Evolutionary conservation across 2,888 invertebrate genomes (phyloP).

Genomic region (Blera fallax): DNA sequence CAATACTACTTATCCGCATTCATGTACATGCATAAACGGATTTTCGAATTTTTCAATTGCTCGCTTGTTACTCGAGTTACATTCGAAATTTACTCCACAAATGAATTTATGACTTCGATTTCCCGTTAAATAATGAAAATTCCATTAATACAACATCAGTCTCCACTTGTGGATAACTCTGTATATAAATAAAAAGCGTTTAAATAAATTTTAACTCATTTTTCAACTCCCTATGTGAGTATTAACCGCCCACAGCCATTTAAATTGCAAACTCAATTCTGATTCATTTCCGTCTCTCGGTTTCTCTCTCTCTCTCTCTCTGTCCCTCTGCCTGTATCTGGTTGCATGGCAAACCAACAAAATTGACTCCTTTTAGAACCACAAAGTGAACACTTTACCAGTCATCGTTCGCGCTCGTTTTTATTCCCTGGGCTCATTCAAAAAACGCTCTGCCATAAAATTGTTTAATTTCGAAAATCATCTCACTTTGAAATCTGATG

Average conservation of each 20-base stretch:
- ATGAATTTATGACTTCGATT: constrained; percentile 14
- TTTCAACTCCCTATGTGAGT: neutral
- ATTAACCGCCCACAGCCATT: neutral
- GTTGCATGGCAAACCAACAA: neutral
- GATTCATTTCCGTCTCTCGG: neutral
- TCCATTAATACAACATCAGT: constrained; percentile 1
- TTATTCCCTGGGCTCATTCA: neutral
- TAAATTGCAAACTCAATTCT: constrained; percentile 13
- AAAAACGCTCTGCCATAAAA: constrained; percentile 17
- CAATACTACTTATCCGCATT: no score
- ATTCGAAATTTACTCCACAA: constrained; percentile 8
- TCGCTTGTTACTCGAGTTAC: neutral
- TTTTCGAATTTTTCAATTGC: neutral
- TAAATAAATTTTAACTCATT: constrained; percentile 35
- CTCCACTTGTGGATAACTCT: neutral
- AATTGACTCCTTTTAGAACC: constrained; percentile 7
- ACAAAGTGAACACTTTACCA: constrained; percentile 34
- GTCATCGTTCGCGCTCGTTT: neutral
- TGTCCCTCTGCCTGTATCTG: no score
- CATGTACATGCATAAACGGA: no score
- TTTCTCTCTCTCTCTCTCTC: no score
- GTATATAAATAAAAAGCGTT: constrained; percentile 23
- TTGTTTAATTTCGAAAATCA: constrained; percentile 58
- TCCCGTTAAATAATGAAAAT: constrained; percentile 18
- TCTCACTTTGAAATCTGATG: constrained; percentile 44